Base-by-base conservation (phyloP, 2,888 invertebrate species). In the Apamea crenata region DNA sequence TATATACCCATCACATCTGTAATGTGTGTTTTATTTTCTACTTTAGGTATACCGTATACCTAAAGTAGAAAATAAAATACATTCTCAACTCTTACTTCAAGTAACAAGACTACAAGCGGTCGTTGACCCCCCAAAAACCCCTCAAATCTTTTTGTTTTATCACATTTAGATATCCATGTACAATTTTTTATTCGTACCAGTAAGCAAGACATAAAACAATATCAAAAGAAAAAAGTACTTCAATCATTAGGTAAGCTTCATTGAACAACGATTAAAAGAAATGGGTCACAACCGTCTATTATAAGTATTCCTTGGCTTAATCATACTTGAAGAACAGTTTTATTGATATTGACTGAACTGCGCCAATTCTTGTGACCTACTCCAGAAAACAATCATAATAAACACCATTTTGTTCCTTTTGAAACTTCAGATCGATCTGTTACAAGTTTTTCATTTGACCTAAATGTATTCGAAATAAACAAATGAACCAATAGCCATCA, bases 301-400 rank as follows among this genome's bases (percentile, higher is more conserved):
- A 40, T 74, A 53, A 2, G 32, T 36, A 71, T 53, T 70, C 36
- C 63, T 72, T 72, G 25, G 59, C 18, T 59, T 59, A 80, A 72
- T 65, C 36, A 53, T 44, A 36, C 40, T 75, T 47, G 32, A 47
- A 66, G 32, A 47, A 66, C 61, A 56, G 61, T 53, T 44, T 70
- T 77, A 29, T 84, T 75, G 44, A 32, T 71, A 68, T 59, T 69
- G 25, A 50, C 47, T 56, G 16, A 78, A 72, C 78, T 73, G 40
- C 40, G 40, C 47, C 72, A 68, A 84, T 68, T 59, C 14, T 29
- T 40, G 3, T 69, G 80, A 84, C 84, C 80, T 82, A 84, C 68
- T 73, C 72, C 36, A 69, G 47, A 72, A 73, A 84, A 21, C 47
- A 14, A 44, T 40, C 0, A 32, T 40, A 36, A 59, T 63, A n/a